Percentiles rank a stretch among this genome's conserved stretches.
Conservation (phyloP, 2,888 invertebrate genomes). For the Phaedon cochleariae region DNA sequence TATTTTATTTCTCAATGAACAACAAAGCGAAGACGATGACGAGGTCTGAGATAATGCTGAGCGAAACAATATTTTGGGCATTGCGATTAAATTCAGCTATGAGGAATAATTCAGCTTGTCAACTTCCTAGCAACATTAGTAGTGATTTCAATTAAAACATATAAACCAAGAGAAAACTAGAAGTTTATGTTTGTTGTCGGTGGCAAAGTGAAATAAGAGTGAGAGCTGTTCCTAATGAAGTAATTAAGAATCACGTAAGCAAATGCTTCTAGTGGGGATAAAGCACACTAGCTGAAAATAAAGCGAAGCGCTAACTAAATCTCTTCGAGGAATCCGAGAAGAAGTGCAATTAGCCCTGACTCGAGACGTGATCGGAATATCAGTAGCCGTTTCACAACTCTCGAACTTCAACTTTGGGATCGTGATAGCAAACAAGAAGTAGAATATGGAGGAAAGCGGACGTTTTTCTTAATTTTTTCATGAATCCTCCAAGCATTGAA, state of each 20-base stretch:
- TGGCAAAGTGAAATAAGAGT: slow-evolving; percentile 36
- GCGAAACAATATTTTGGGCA: too few species aligned
- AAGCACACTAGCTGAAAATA: slow-evolving; percentile 53
- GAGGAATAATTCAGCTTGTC: too few species aligned
- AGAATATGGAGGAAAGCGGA: slow-evolving; percentile 23
- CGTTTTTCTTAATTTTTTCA: slow-evolving; percentile 28
- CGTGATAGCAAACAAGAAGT: slow-evolving; percentile 52
- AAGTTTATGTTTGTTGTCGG: slow-evolving; percentile 26
- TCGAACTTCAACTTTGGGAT: slow-evolving; percentile 36
- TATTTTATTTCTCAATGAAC: too few species aligned
- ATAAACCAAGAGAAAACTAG: background rate
- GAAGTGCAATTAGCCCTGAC: slow-evolving; percentile 61
- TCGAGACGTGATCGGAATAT: slow-evolving; percentile 59
- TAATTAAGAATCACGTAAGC: slow-evolving; percentile 58
- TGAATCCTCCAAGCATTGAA: slow-evolving; percentile 15
- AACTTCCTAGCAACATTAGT: background rate
- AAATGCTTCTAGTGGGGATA: slow-evolving; percentile 53
- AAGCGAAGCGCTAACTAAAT: slow-evolving; percentile 56
- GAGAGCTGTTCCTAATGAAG: slow-evolving; percentile 50
- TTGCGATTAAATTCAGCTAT: too few species aligned
- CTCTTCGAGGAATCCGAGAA: slow-evolving; percentile 58
- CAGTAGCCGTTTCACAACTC: slow-evolving; percentile 44
- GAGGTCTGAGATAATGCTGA: too few species aligned
- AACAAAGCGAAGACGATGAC: too few species aligned
- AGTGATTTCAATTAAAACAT: slow-evolving; percentile 19